Evolutionary conservation across 2,888 invertebrate species (phyloP).

Genomic region (Torymus aiolomorphi): DNA sequence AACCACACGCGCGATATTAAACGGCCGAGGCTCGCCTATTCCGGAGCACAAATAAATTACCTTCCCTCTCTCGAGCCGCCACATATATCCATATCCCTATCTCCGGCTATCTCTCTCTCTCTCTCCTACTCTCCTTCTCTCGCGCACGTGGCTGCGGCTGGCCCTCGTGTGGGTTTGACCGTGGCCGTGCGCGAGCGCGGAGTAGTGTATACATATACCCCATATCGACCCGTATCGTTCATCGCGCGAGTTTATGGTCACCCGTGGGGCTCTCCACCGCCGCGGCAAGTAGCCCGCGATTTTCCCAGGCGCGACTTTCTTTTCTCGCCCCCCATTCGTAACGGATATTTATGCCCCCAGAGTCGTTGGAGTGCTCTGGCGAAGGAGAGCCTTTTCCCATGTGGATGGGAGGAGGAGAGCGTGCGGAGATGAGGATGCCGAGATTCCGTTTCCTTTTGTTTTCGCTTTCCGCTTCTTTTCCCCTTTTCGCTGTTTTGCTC

Average conservation of each 20-base stretch:
- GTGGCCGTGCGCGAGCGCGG: slow-evolving; percentile 9
- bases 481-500: too few species aligned
- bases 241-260: slow-evolving; percentile 67
- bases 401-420: too few species aligned
- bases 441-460: too few species aligned
- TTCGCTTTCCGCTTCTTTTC: too few species aligned
- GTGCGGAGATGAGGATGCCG: too few species aligned
- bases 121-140: neutral
- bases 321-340: slow-evolving; percentile 40
- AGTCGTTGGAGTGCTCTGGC: too few species aligned
- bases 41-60: neutral
- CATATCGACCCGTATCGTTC: slow-evolving; percentile 63
- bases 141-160: neutral
- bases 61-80: neutral
- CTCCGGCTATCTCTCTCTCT: neutral
- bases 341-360: slow-evolving; percentile 43
- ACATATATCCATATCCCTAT: neutral
- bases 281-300: slow-evolving; percentile 33
- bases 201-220: neutral
- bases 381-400: too few species aligned
- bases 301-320: slow-evolving; percentile 55
- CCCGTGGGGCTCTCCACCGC: slow-evolving; percentile 33
- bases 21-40: neutral
- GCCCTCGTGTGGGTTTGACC: neutral
- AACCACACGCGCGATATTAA: neutral